These are phyloP conservation scores for Tenthredo distinguenda DNA, from an alignment of 2,888 invertebrate species.

Conservation along the genomic window DNA sequence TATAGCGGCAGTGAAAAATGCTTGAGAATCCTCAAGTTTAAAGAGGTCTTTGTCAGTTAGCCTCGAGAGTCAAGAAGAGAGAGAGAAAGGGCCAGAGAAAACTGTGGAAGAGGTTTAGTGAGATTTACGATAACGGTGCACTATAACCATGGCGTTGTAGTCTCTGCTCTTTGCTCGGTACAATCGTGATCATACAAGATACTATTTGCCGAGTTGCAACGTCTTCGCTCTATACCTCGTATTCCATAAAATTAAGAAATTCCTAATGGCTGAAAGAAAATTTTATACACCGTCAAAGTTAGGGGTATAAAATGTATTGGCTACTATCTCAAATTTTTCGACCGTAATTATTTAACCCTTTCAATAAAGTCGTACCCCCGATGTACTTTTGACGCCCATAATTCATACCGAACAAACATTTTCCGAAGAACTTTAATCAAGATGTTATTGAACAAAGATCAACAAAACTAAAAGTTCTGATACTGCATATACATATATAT, in stretches of 20 bases:
- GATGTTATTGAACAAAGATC: constrained; percentile 32
- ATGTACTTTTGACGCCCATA: constrained; percentile 3
- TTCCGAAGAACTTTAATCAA: constrained; percentile 17
- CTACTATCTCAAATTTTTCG: neutral
- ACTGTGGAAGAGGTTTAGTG: constrained; percentile 23
- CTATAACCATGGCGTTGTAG: constrained; percentile 7
- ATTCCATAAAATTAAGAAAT: neutral
- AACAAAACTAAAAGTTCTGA: neutral
- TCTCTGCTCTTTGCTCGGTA: neutral
- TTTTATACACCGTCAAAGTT: neutral
- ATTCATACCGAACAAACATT: neutral
- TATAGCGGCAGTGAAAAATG: constrained; percentile 29
- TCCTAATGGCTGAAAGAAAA: neutral
- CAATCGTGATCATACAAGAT: neutral
- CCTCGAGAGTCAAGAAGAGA: neutral
- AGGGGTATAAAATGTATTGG: too few species aligned
- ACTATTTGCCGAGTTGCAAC: neutral
- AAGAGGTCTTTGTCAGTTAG: constrained; percentile 37
- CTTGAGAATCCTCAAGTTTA: constrained; percentile 39
- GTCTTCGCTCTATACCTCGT: neutral
- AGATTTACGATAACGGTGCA: constrained; percentile 36
- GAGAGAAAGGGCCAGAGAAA: neutral
- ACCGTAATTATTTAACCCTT: neutral
- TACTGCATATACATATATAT: neutral
- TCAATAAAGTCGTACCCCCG: neutral